Percentiles rank a stretch among this genome's conserved stretches.
Evolutionary conservation across 2,113 vertebrate genomes (phyloP).

Genomic region (Pionites leucogaster): DNA sequence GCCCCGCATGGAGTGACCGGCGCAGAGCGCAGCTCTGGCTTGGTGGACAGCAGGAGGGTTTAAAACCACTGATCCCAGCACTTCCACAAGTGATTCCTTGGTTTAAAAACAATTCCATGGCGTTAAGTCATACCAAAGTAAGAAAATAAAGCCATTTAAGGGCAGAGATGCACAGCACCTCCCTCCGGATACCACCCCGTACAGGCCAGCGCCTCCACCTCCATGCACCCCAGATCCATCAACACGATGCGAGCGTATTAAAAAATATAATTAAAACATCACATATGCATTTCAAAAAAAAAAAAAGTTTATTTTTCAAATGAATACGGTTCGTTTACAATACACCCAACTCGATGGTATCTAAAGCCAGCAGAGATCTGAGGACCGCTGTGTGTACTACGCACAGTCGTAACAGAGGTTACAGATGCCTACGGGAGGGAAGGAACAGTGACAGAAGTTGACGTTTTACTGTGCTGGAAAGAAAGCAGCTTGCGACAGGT

Average conservation of each 20-base stretch:
- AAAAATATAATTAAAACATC: background rate
- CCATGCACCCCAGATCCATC: background rate
- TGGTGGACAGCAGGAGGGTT: too few species aligned
- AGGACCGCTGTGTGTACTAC: constrained; percentile 29
- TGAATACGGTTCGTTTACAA: constrained; percentile 48
- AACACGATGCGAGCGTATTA: background rate
- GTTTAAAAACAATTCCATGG: background rate
- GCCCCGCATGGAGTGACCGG: background rate
- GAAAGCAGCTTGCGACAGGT: constrained; percentile 62
- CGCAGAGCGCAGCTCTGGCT: background rate
- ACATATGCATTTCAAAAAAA: constrained; percentile 32
- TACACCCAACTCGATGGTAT: constrained; percentile 42
- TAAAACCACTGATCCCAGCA: too few species aligned
- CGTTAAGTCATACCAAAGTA: background rate
- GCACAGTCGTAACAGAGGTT: constrained; percentile 38
- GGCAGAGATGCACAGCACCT: background rate
- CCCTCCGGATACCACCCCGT: background rate
- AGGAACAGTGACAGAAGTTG: constrained; percentile 36
- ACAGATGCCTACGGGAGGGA: constrained; percentile 43
- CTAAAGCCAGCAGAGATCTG: constrained; percentile 52
- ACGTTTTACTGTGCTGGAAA: constrained; percentile 62
- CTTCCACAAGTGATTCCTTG: too few species aligned
- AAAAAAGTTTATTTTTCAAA: constrained; percentile 41
- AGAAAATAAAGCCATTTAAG: background rate
- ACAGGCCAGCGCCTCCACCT: background rate